Base-by-base conservation (phyloP, 2,888 invertebrate species). In the Netelia inedita region DNA sequence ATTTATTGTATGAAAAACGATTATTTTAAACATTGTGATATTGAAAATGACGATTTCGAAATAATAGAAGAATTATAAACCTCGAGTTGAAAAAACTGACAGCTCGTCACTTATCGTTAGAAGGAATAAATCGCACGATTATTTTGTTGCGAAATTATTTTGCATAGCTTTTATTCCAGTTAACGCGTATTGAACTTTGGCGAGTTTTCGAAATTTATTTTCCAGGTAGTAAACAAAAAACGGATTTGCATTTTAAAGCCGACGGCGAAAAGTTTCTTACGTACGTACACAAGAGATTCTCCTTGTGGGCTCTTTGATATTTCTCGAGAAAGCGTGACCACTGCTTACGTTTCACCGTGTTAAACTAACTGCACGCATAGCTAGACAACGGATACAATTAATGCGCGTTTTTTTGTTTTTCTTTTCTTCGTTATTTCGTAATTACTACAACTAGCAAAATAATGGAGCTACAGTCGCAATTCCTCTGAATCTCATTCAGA, bases 291-390 rank as follows among this genome's bases (percentile, higher is more conserved):
- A 28, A 28, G 1, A 21, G 14, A 10, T 46, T 61, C 63, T 41
- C 21, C 21, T 69, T 41, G 59, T 11, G 10, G 28, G 35, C n/a
- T 72, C 63, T 55, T 73, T 63, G 82, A 76, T 46, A 55, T 65
- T 61, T 84, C 87, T 87, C 86, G 88, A 89, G 90, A 90, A 90
- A 90, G 90, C 90, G 90, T 90, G 87, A 89, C 89, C 85, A 46
- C 50, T 50, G 85, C 23, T 41, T 69, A 73, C 57, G 69, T 85
- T 85, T 82, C 85, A 59, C 69, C 76, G 82, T 79, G 57, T 82
- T 82, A 74, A n/a, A 19, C 53, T 75, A 69, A 73, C 73, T 71
- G 46, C 66, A 63, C 79, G 79, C 55, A 53, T 71, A 53, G 16
- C 55, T 74, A 50, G 65, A 80, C 66, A 68, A 71, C 72, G 83